These are phyloP conservation scores for Horisme vitalbata DNA, from an alignment of 2,888 invertebrate species.

Conservation along the genomic window DNA sequence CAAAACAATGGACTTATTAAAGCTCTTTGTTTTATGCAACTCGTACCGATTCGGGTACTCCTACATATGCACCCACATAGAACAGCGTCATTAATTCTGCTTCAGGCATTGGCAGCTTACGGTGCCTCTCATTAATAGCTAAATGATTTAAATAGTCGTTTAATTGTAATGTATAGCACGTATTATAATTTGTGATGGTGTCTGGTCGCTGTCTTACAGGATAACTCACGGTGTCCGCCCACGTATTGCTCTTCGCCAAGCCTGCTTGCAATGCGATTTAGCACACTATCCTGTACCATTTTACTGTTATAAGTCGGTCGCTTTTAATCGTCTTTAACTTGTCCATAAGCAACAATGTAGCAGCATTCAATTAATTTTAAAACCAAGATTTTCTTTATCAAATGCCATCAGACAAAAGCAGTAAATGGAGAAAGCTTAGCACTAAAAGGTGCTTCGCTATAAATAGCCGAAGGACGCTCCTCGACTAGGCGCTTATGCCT, in stretches of 20 bases:
- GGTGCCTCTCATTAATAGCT: slow-evolving; percentile 46
- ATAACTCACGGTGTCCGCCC: slow-evolving; percentile 62
- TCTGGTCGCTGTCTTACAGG: slow-evolving; percentile 46
- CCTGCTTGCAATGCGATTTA: slow-evolving; percentile 19
- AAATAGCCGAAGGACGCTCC: slow-evolving; percentile 57
- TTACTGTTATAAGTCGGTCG: slow-evolving; percentile 22
- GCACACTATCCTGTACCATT: slow-evolving; percentile 6
- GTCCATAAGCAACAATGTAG: slow-evolving; percentile 16
- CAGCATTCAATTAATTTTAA: slow-evolving; percentile 21
- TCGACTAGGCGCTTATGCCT: slow-evolving; percentile 41
- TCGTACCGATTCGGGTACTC: slow-evolving; percentile 40
- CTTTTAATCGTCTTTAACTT: slow-evolving; percentile 15
- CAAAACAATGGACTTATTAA: slow-evolving; percentile 24
- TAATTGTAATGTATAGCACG: slow-evolving; percentile 28
- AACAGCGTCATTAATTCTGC: slow-evolving; percentile 40
- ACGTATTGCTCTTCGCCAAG: slow-evolving; percentile 37
- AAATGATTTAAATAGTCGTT: slow-evolving; percentile 37
- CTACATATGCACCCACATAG: slow-evolving; percentile 57
- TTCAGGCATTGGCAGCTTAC: slow-evolving; percentile 43
- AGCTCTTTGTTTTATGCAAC: slow-evolving; percentile 48
- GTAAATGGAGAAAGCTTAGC: slow-evolving; percentile 15
- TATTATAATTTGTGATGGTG: slow-evolving; percentile 35
- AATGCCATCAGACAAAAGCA: slow-evolving; percentile 16
- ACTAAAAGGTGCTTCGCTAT: slow-evolving; percentile 40
- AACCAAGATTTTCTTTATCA: slow-evolving; percentile 19